These are phyloP conservation scores for Asobara japonica DNA, from an alignment of 1,140 invertebrate genomes.

Conservation along the genomic window DNA sequence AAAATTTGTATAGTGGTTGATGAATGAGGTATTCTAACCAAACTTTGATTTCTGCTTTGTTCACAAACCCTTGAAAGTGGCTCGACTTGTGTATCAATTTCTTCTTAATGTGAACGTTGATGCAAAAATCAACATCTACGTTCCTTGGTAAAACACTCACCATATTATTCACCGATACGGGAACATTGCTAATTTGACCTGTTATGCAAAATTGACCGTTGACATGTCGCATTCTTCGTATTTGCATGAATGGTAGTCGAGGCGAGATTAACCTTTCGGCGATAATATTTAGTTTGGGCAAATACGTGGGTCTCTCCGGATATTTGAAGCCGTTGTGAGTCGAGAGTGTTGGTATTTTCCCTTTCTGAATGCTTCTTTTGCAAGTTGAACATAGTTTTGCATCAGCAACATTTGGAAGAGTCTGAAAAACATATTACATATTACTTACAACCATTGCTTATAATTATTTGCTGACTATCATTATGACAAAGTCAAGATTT, in stretches of 20 bases:
- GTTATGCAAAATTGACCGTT: slow-evolving; percentile 13
- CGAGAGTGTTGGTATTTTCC: neutral
- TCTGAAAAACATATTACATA: neutral
- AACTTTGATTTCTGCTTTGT: neutral
- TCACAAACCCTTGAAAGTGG: slow-evolving; percentile 11
- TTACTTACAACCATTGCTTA: neutral
- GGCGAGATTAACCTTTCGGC: slow-evolving; percentile 17
- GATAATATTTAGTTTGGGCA: slow-evolving; percentile 1
- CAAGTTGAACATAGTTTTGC: neutral
- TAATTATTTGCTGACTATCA: neutral
- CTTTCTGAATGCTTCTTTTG: neutral
- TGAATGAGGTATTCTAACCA: neutral
- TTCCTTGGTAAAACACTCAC: neutral
- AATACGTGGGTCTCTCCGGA: slow-evolving; percentile 16
- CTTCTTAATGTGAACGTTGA: slow-evolving; percentile 17
- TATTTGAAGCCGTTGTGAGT: slow-evolving; percentile 19
- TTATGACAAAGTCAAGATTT: neutral
- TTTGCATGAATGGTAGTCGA: slow-evolving; percentile 21
- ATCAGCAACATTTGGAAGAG: neutral
- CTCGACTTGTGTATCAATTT: neutral
- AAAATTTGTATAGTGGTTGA: neutral
- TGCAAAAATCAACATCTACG: slow-evolving; percentile 6
- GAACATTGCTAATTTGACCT: slow-evolving; percentile 24
- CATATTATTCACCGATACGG: slow-evolving; percentile 16
- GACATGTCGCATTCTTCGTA: slow-evolving; percentile 15